These are phyloP conservation scores for Odontomyia ornata DNA, from an alignment of 2,888 invertebrate genomes.

Conservation along the genomic window DNA sequence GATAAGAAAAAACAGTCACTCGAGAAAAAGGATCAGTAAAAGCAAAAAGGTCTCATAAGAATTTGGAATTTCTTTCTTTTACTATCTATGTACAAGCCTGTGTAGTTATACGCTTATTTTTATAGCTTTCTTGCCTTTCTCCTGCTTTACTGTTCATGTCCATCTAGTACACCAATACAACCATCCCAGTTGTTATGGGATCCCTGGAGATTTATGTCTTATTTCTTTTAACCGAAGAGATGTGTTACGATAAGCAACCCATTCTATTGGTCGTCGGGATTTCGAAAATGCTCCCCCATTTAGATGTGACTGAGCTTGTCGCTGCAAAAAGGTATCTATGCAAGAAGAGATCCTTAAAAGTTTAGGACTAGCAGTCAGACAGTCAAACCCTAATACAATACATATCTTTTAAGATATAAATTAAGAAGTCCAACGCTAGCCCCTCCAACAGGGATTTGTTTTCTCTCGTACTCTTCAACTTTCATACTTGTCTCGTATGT, in stretches of 20 bases:
- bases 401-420: conserved; percentile 24
- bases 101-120: conserved; percentile 35
- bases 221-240: conserved; percentile 41
- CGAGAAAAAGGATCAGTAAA: conserved; percentile 19
- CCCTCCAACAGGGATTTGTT: background rate
- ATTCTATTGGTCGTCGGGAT: conserved; percentile 35
- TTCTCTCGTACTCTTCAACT: background rate
- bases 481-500: background rate
- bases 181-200: conserved; percentile 12
- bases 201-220: conserved; percentile 46
- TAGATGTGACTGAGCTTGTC: conserved; percentile 23
- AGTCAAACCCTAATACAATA: background rate
- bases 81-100: conserved; percentile 23
- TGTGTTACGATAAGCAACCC: conserved; percentile 37
- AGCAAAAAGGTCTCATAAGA: conserved; percentile 3
- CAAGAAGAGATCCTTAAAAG: conserved; percentile 14
- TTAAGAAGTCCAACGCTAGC: background rate
- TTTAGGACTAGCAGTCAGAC: conserved; percentile 4
- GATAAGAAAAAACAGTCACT: conserved; percentile 45
- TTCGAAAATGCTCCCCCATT: conserved; percentile 10
- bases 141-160: background rate
- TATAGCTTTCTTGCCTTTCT: background rate
- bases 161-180: background rate
- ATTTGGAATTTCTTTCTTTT: conserved; percentile 1
- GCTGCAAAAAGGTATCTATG: conserved; percentile 10